A percentile compares a stretch with the other conserved stretches of the same genome.
phyloP scores from a whole-genome alignment of 2,113 vertebrate species.

The Prionailurus viverrinus region DNA sequence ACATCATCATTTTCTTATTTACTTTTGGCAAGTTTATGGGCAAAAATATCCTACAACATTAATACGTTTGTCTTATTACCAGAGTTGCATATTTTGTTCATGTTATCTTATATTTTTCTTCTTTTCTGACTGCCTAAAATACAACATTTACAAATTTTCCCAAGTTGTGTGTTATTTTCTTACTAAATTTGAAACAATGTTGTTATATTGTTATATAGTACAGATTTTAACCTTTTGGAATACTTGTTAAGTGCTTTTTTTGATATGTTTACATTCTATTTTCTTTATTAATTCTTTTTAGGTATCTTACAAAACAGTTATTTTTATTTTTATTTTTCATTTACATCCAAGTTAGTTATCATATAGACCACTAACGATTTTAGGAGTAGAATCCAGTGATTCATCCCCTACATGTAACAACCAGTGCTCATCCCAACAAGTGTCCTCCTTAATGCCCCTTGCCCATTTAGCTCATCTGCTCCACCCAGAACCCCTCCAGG shows the following conservation, averaged over 20 bases:
- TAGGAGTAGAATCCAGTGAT: too few relatives aligned
- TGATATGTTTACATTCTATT: background rate
- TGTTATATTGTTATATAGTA: background rate
- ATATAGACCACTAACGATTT: too few relatives aligned
- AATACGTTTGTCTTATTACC: background rate
- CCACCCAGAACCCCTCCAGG: too few relatives aligned
- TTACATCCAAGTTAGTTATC: too few relatives aligned
- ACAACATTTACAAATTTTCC: background rate
- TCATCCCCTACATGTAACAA: too few relatives aligned
- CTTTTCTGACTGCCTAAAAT: background rate
- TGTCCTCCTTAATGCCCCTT: too few relatives aligned
- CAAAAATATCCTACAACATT: background rate
- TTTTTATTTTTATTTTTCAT: too few relatives aligned
- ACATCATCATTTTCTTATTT: slow-evolving; percentile 7
- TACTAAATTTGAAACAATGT: background rate
- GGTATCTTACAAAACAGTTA: background rate
- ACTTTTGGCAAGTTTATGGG: background rate
- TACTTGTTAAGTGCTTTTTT: slow-evolving; percentile 13
- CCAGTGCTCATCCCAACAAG: too few relatives aligned
- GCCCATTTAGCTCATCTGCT: too few relatives aligned
- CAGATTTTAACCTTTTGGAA: background rate
- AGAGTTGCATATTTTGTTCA: background rate
- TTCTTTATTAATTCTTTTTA: slow-evolving; percentile 3
- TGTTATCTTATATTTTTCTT: background rate
- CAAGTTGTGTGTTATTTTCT: background rate